Conservation (phyloP, 2,113 vertebrate species). For the Acinonyx jubatus region DNA sequence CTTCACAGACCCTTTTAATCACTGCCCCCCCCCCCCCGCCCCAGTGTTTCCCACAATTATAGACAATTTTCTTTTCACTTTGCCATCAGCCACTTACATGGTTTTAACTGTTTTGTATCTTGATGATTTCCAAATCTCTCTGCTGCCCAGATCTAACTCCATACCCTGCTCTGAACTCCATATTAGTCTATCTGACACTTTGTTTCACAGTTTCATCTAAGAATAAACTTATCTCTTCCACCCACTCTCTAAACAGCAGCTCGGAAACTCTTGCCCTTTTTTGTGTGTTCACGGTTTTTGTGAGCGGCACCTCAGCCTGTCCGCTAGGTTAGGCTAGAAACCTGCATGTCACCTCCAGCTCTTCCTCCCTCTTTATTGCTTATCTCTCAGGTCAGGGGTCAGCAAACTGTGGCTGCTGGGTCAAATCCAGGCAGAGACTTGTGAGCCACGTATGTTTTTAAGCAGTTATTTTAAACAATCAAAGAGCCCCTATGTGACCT, state of each 20-base stretch:
- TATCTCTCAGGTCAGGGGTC: background rate
- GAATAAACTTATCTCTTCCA: background rate
- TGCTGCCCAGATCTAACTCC: background rate
- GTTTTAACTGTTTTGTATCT: background rate
- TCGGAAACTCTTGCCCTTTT: background rate
- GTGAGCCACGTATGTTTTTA: background rate
- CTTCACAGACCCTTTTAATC: background rate
- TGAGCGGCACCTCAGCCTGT: background rate
- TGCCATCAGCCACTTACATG: background rate
- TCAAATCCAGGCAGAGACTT: background rate
- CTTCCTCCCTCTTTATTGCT: background rate
- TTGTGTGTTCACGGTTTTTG: background rate
- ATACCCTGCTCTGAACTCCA: background rate
- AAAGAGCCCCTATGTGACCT: background rate
- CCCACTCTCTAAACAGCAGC: background rate
- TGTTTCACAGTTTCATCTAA: background rate
- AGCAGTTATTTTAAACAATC: constrained; percentile 1
- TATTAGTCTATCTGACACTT: background rate
- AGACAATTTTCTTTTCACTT: constrained; percentile 39
- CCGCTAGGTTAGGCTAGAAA: background rate
- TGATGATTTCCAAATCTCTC: background rate
- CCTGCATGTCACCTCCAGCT: background rate
- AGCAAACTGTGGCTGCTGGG: background rate
- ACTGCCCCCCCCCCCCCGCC: too few relatives aligned
- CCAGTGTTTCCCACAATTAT: background rate